Conservation (phyloP, 64 coral and sea anemone species). For the Orbicella faveolata region DNA sequence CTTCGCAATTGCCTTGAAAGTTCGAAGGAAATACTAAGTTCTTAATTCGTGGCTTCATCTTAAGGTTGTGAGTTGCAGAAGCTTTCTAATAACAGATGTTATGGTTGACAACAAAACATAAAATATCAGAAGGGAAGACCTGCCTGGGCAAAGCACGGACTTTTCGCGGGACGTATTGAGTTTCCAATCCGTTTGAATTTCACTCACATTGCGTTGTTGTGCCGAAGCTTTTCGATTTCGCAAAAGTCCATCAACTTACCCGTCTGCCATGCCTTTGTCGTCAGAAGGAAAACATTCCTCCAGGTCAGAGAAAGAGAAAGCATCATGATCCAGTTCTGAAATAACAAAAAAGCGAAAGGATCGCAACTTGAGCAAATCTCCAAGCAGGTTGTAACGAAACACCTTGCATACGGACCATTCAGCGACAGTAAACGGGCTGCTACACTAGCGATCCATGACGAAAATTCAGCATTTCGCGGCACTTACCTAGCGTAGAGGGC, state of each 20-base stretch:
- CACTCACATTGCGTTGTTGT: background rate
- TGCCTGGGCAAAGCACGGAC: background rate
- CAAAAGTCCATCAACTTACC: slow-evolving; percentile 12
- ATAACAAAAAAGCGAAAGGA: background rate
- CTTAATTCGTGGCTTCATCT: too few species aligned
- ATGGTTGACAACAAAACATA: background rate
- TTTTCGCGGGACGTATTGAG: slow-evolving; percentile 11
- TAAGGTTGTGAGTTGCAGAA: too few species aligned
- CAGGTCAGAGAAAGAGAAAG: background rate
- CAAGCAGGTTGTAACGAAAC: background rate
- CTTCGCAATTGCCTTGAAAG: too few species aligned
- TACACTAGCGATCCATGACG: background rate
- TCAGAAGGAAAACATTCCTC: slow-evolving; percentile 9
- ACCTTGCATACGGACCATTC: too few species aligned
- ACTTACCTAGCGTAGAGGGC: background rate
- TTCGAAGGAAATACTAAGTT: too few species aligned
- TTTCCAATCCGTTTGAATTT: background rate
- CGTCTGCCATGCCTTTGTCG: slow-evolving; percentile 3
- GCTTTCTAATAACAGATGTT: background rate
- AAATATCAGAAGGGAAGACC: background rate
- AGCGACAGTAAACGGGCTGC: background rate
- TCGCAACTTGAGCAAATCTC: too few species aligned
- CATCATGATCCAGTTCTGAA: slow-evolving; percentile 29
- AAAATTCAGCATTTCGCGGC: background rate
- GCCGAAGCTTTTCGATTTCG: background rate